Conservation (phyloP, 37 sponge, comb jelly and placozoan species). For the Beroe ovata region DNA sequence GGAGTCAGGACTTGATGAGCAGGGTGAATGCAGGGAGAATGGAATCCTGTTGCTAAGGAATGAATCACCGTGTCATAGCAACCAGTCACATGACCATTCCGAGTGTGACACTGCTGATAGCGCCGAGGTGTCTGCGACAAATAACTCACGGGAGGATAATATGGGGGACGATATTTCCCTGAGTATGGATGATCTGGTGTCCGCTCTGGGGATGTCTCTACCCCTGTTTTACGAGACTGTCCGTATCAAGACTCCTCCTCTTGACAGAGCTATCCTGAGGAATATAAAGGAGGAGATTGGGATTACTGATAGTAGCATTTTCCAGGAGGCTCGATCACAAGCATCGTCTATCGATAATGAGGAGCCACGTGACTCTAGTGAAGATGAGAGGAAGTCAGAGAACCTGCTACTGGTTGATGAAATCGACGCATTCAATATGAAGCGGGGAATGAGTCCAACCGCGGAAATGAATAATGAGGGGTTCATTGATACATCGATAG, state of each 20-base stretch:
- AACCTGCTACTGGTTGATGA: not conserved
- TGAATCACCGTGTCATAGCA: not conserved
- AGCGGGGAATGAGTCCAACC: not conserved
- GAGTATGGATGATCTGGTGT: not conserved
- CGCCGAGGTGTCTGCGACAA: not conserved
- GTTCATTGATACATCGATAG: not conserved
- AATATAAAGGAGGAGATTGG: not conserved
- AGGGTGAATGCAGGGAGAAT: no score
- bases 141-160: not conserved
- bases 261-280: not conserved
- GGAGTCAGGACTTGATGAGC: not conserved
- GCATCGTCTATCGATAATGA: not conserved
- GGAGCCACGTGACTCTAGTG: not conserved
- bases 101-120: no score
- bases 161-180: not conserved
- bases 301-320: not conserved
- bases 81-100: not conserved
- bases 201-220: not conserved
- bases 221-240: not conserved
- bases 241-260: not conserved
- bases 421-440: not conserved
- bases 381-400: not conserved
- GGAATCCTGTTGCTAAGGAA: not conserved
- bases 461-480: not conserved
- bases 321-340: not conserved